phyloP scores from a whole-genome alignment of 2,797 vertebrate genomes.

The Mionectes olivaceus region DNA sequence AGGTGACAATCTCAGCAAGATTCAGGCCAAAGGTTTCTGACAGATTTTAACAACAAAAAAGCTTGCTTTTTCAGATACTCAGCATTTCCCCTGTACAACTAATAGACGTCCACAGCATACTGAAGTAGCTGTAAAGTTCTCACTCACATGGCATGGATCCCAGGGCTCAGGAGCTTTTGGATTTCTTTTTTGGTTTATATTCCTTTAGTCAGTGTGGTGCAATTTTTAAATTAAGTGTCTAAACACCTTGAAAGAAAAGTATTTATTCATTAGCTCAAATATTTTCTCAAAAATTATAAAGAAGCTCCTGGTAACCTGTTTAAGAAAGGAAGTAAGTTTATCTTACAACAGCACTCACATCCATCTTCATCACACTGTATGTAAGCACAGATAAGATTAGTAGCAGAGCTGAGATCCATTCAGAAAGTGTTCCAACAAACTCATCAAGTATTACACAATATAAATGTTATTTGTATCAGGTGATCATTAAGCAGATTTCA shows the following conservation, averaged over 20 bases:
- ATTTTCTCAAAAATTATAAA: background rate
- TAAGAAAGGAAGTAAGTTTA: background rate
- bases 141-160: background rate
- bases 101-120: slow-evolving; percentile 37
- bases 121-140: slow-evolving; percentile 30
- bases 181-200: background rate
- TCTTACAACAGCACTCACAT: background rate
- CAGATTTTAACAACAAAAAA: slow-evolving; percentile 46
- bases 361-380: background rate
- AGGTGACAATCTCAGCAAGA: slow-evolving; percentile 25
- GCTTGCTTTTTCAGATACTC: slow-evolving; percentile 40
- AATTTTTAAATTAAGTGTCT: slow-evolving; percentile 25
- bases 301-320: background rate
- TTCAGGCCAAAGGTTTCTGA: slow-evolving; percentile 48
- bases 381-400: background rate
- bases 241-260: slow-evolving; percentile 7
- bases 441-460: background rate
- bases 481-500: background rate
- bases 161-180: background rate
- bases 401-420: background rate
- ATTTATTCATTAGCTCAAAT: slow-evolving; percentile 6
- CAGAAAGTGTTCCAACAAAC: background rate
- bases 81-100: slow-evolving; percentile 41
- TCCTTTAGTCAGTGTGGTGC: background rate
- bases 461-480: background rate